Conservation (phyloP, 2,888 invertebrate genomes). For the Pachydiplax longipennis region DNA sequence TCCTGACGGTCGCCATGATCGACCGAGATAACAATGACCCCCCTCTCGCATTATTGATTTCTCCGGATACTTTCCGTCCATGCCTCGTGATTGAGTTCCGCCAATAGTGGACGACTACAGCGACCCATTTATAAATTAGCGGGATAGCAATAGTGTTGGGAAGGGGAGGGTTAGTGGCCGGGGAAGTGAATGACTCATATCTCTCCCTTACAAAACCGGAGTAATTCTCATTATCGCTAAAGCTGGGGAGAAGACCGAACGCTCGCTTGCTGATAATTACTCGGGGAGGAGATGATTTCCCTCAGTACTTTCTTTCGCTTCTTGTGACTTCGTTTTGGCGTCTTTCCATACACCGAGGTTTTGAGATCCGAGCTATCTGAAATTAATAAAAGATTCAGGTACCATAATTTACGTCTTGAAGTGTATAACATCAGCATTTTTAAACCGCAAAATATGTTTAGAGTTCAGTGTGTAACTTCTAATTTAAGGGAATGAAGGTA, state of each 20-base stretch:
- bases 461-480: no score
- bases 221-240: background rate
- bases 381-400: no score
- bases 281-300: no score
- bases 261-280: no score
- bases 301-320: no score
- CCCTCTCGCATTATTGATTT: conserved; percentile 36
- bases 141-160: conserved; percentile 8
- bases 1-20: conserved; percentile 27
- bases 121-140: conserved; percentile 45
- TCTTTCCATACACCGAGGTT: no score
- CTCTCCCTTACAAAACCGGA: background rate
- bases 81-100: conserved; percentile 32
- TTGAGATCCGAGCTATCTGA: no score
- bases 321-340: no score
- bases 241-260: background rate
- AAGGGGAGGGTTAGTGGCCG: background rate
- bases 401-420: no score
- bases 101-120: conserved; percentile 19
- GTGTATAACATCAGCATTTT: no score
- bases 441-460: no score
- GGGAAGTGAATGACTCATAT: conserved; percentile 33
- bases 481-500: no score
- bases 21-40: conserved; percentile 15
- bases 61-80: conserved; percentile 18